Evolutionary conservation across 2,113 vertebrate genomes (phyloP).

Genomic region (Opisthocomus hoazin): DNA sequence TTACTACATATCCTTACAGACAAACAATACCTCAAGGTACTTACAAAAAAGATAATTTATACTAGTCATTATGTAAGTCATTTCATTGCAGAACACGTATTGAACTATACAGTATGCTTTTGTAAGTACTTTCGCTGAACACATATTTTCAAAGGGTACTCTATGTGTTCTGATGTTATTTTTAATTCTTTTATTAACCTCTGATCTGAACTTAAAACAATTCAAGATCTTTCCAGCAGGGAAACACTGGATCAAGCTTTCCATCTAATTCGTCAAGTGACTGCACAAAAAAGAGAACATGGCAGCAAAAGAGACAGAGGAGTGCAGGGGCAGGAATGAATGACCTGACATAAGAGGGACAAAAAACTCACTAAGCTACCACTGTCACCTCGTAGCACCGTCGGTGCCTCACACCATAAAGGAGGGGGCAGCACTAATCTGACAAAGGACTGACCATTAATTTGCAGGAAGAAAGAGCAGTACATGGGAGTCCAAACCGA

Average conservation of each 20-base stretch:
- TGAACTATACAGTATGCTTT: not conserved
- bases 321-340: not conserved
- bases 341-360: not conserved
- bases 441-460: not conserved
- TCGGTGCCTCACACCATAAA: not conserved
- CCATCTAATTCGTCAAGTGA: not conserved
- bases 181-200: conserved; percentile 13
- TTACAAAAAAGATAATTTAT: not conserved
- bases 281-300: not conserved
- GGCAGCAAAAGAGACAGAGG: not conserved
- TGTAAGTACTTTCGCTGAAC: not conserved
- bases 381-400: not conserved
- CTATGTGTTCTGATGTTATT: not conserved
- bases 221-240: not conserved
- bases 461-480: not conserved
- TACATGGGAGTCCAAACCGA: not conserved
- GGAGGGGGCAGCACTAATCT: not conserved
- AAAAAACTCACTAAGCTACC: not conserved
- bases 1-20: not conserved
- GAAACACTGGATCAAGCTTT: not conserved
- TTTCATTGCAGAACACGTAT: not conserved
- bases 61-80: not conserved
- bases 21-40: not conserved
- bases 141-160: not conserved
- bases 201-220: not conserved